phyloP scores from a whole-genome alignment of 2,113 vertebrate species.

The Dolichotis patagonum region DNA sequence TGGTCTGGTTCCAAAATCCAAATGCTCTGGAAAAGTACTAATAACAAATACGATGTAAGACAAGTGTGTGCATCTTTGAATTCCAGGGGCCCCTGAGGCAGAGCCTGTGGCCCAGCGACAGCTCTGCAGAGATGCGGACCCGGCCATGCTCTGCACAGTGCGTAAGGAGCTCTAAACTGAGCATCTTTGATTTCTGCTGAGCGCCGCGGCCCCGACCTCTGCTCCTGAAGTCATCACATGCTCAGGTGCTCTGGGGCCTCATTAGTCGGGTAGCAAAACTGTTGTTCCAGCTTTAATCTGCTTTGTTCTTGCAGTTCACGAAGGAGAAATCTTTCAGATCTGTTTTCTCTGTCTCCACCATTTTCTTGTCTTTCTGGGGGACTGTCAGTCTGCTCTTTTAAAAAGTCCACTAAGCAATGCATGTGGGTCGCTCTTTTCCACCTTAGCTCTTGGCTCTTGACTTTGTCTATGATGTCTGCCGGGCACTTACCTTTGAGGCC shows the following conservation, averaged over 20 bases:
- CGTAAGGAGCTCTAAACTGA: background rate
- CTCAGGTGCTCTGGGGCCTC: background rate
- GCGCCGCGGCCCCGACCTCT: background rate
- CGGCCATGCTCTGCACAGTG: background rate
- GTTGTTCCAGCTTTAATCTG: background rate
- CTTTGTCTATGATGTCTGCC: background rate
- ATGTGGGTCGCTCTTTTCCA: background rate
- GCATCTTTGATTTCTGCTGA: background rate
- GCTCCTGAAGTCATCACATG: background rate
- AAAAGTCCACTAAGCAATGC: background rate
- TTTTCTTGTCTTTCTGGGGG: background rate
- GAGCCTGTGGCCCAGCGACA: background rate
- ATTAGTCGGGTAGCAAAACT: background rate
- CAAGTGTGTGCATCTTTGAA: background rate
- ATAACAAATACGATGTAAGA: background rate
- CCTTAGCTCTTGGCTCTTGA: background rate
- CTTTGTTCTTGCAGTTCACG: background rate
- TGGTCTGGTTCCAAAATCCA: background rate
- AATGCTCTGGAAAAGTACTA: background rate
- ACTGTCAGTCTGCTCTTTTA: background rate
- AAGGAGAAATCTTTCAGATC: background rate
- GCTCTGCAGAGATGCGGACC: background rate
- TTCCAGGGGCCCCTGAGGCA: background rate
- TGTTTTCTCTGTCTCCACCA: background rate
- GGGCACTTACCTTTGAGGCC: background rate